Base-by-base conservation (phyloP, 2,797 vertebrate species). In the Tiaroga cobitis region DNA sequence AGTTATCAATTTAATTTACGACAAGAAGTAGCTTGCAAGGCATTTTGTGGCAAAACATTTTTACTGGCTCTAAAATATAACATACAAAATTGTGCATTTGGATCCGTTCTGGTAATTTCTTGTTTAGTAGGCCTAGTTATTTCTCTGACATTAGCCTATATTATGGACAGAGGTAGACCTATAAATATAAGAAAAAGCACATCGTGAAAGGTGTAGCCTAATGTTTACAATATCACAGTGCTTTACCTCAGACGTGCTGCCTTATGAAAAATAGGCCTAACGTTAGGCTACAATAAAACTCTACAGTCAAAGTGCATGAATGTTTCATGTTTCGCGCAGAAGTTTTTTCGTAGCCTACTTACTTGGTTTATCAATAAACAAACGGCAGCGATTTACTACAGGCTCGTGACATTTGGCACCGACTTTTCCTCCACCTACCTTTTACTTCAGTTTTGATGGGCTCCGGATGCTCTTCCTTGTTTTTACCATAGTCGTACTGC, bases 401-500 rank as follows among this genome's bases (percentile, higher is more conserved):
- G 10, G n/a, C 63, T 8, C 54, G 26, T 46, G 69, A 5, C 26
- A 43, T n/a, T 59, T 26, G 13, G 3, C 15, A 18, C 34, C 2
- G 24, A 11, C 4, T 24, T 5, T n/a, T 3, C 29, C 11, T 39
- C 51, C 61, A 43, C 85, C 86, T 86, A 95, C 95, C 95, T 90
- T 82, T 89, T 0, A 96, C 87, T 3, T 92, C 37, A 8, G 94
- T 91, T 79, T 87, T 90, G n/a, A 94, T 84, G 2, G 94, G 93
- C 26, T 94, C 93, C 0, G 92, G 91, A 4, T 94, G 93, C 63
- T 96, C 95, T 0, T 24, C 13, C 21, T 92, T 94, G 10, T 95
- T 95, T 63, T 84, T 90, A 5, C 80, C 84, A 11, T 94, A 92
- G 34, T 94, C 86, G 0, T 91, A 74, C 84, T 93, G 90, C 95